Evolutionary conservation across 2,888 invertebrate species (phyloP).

Genomic region (Acrobasis consociella): DNA sequence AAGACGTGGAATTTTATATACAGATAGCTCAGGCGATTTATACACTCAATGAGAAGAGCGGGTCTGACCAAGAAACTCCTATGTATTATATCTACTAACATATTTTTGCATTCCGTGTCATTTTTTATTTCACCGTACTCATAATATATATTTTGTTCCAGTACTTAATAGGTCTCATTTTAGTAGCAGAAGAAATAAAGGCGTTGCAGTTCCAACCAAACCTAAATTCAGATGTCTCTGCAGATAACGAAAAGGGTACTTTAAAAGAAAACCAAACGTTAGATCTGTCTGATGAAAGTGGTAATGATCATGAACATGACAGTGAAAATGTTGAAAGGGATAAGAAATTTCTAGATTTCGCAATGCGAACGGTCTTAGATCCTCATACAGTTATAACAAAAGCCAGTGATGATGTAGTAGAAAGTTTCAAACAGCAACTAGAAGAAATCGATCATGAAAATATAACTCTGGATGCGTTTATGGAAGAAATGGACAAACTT

Average conservation of each 20-base stretch:
- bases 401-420: constrained; percentile 48
- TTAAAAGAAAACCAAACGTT: constrained; percentile 57
- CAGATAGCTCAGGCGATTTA: too few relatives aligned
- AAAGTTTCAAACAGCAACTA: constrained; percentile 59
- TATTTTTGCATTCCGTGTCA: too few relatives aligned
- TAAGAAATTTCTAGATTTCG: constrained; percentile 68
- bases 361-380: constrained; percentile 68
- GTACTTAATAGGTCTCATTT: constrained; percentile 50
- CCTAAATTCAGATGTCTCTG: constrained; percentile 71
- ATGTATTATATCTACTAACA: too few relatives aligned
- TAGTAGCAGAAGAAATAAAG: constrained; percentile 44
- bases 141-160: constrained; percentile 43
- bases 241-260: constrained; percentile 57
- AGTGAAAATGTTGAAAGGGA: constrained; percentile 65
- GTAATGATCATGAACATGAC: constrained; percentile 70
- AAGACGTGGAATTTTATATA: too few relatives aligned
- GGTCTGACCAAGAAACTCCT: too few relatives aligned
- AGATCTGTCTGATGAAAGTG: constrained; percentile 67
- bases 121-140: background rate
- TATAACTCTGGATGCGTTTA: constrained; percentile 60
- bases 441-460: constrained; percentile 61
- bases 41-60: too few relatives aligned
- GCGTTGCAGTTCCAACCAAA: constrained; percentile 60
- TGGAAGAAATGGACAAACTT: constrained; percentile 72
- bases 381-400: constrained; percentile 56